phyloP scores from a whole-genome alignment of 2,888 invertebrate species.

The Himalopsyche tibetana region DNA sequence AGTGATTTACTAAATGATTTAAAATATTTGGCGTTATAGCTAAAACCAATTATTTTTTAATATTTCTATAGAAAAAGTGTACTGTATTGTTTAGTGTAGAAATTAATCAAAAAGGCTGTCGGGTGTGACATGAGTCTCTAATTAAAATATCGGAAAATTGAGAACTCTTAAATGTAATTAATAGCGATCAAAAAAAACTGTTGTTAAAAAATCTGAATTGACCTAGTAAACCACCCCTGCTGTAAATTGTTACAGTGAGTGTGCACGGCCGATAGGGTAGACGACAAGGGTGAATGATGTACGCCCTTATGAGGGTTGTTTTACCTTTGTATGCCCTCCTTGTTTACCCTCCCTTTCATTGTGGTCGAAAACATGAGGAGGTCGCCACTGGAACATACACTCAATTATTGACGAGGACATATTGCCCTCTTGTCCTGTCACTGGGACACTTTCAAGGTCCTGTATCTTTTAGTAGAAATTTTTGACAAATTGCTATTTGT shows the following conservation, averaged over 20 bases:
- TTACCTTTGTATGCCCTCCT: constrained; percentile 40
- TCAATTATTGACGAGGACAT: constrained; percentile 43
- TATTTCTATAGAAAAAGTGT: too few relatives aligned
- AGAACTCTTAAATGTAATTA: too few relatives aligned
- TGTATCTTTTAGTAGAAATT: background rate
- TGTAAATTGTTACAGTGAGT: constrained; percentile 27
- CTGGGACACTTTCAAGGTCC: background rate
- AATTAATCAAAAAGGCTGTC: too few relatives aligned
- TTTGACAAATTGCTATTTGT: constrained; percentile 1
- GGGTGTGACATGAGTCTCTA: too few relatives aligned
- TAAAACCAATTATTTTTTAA: too few relatives aligned
- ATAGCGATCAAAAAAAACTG: too few relatives aligned
- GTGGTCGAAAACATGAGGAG: constrained; percentile 25
- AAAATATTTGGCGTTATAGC: too few relatives aligned
- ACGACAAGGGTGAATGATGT: constrained; percentile 43
- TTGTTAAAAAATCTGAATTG: background rate
- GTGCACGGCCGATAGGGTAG: constrained; percentile 40
- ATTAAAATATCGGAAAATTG: too few relatives aligned
- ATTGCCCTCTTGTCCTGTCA: constrained; percentile 37
- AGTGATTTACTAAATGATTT: too few relatives aligned
- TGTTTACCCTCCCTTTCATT: constrained; percentile 35
- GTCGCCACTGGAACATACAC: constrained; percentile 35
- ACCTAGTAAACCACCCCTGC: constrained; percentile 3
- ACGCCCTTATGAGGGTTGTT: constrained; percentile 43
- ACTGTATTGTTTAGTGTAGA: too few relatives aligned